A percentile compares a stretch with the other conserved stretches of the same genome.
These are phyloP conservation scores for Dolichomitus sp. DNA, from an alignment of 2,888 invertebrate species.

Conservation along the genomic window DNA sequence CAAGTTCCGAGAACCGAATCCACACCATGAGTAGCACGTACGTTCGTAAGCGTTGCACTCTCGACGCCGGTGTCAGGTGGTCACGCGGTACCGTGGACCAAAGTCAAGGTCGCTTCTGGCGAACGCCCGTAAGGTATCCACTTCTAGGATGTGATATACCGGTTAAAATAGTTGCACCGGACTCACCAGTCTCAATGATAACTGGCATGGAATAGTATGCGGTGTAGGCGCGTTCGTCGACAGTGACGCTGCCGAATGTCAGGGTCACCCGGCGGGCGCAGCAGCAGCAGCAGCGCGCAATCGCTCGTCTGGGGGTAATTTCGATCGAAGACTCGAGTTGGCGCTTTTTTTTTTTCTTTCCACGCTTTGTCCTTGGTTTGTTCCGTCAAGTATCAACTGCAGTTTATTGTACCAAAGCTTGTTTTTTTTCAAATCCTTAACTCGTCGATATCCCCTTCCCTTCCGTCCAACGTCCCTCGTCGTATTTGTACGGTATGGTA, in stretches of 20 bases:
- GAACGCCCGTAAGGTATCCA: slow-evolving; percentile 14
- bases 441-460: slow-evolving; percentile 1
- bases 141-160: slow-evolving; percentile 18
- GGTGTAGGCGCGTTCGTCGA: slow-evolving; percentile 7
- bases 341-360: slow-evolving; percentile 5
- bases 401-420: not conserved
- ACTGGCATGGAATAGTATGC: slow-evolving; percentile 19
- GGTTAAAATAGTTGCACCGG: slow-evolving; percentile 15
- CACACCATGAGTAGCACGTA: not conserved
- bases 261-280: slow-evolving; percentile 75
- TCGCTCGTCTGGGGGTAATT: slow-evolving; percentile 71
- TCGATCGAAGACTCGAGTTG: slow-evolving; percentile 52
- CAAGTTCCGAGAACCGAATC: not conserved
- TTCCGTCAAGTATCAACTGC: not conserved
- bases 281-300: slow-evolving; percentile 70
- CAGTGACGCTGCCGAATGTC: slow-evolving; percentile 75
- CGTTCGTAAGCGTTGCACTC: not conserved
- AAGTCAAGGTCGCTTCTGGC: slow-evolving; percentile 61
- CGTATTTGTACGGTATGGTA: slow-evolving; percentile 32
- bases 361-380: slow-evolving; percentile 3
- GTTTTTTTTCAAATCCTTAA: not conserved
- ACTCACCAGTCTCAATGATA: slow-evolving; percentile 29
- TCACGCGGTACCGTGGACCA: slow-evolving; percentile 54
- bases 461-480: not conserved
- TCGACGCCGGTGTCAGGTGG: slow-evolving; percentile 46